Conservation (phyloP, 2,113 vertebrate species). For the Clarias magur region DNA sequence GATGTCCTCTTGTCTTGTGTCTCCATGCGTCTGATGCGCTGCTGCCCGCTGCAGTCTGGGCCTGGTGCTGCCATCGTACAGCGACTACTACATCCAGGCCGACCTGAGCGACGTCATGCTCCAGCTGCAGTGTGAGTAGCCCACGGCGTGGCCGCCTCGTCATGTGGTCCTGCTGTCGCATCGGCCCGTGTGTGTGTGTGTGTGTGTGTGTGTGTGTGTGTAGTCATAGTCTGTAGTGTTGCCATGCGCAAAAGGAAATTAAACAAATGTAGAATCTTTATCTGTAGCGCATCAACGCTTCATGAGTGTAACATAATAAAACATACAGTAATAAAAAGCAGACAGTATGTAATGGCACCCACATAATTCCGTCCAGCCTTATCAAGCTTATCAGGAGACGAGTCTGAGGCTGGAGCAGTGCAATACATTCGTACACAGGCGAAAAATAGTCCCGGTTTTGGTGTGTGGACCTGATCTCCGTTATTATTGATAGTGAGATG, state of each 20-base stretch:
- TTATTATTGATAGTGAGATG: background rate
- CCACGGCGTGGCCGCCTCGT: background rate
- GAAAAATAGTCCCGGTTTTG: background rate
- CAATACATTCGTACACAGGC: background rate
- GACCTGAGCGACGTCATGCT: conserved; percentile 98
- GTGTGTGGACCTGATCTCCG: too few species aligned
- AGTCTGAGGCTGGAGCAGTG: background rate
- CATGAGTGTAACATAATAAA: background rate
- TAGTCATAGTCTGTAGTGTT: background rate
- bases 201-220: too few species aligned
- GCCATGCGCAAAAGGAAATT: background rate
- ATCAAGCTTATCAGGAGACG: background rate
- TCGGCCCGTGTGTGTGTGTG: background rate
- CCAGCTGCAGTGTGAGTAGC: conserved; percentile 96
- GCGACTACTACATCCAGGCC: conserved; percentile 93
- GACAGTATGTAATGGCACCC: background rate
- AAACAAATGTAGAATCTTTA: background rate
- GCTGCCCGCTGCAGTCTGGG: conserved; percentile 80
- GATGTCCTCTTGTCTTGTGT: background rate
- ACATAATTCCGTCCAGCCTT: background rate
- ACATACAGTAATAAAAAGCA: too few species aligned
- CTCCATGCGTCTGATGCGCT: conserved; percentile 28
- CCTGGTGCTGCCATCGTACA: conserved; percentile 90
- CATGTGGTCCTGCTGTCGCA: background rate
- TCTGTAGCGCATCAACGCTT: background rate